Base-by-base conservation (phyloP, 2,888 invertebrate genomes). In the Cancer borealis region DNA sequence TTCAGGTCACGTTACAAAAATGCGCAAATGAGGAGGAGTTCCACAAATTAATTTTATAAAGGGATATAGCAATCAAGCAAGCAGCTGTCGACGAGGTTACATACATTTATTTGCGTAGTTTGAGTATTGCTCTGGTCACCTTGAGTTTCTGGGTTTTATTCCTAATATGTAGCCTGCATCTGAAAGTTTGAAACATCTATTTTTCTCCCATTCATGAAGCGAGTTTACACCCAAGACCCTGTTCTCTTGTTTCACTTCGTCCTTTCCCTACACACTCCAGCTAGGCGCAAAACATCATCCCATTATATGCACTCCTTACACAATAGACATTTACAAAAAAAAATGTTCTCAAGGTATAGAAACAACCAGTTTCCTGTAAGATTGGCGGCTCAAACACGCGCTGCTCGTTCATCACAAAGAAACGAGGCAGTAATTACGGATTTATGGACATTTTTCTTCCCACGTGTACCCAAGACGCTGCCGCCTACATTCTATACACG, bases 391-490 rank as follows among this genome's bases (percentile, higher is more conserved):
- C 79, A 26, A 30, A 79, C 79, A 79, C 79, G 26, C 79, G 12
- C 8, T 26, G 79, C n/a, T 79, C n/a, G 79, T 79, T 79, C 79
- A 26, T 79, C 79, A 79, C 79, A 79, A 79, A 79, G 79, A 79
- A 79, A 79, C 26, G 79, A 79, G 79, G 26, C 26, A 79, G 79
- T 79, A 79, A 79, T 79, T 79, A 79, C 79, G 26, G 26, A 79
- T 79, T 79, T 79, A 79, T 79, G 26, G 26, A 79, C 79, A n/a
- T 79, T 79, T 79, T 79, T 79, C 79, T 26, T 79, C 79, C 79
- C 79, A 26, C 79, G 79, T 26, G 79, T 79, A 79, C 1, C 26
- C 30, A 5, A 30, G 79, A 26, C 3, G n/a, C 26, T 30, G 79
- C 26, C 79, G 79, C 26, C 79, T 10, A 49, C 49, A 49, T 49